Evolutionary conservation across 2,797 vertebrate genomes (phyloP), one percentile per base, ranked within the genome.

Genomic region (Ara ararauna): DNA sequence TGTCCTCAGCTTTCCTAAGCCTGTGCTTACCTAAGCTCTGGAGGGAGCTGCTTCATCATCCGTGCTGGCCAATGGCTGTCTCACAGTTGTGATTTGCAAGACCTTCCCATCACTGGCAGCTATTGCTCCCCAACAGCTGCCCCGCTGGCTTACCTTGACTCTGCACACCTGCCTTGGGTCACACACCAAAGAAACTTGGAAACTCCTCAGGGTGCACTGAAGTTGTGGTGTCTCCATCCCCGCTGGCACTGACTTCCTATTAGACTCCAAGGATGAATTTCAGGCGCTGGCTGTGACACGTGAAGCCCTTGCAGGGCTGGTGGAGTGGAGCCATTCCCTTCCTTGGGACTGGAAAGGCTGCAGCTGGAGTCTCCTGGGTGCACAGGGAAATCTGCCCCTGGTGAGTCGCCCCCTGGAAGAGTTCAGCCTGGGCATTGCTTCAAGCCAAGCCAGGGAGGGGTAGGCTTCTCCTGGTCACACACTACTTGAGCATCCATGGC

Each of bases 391-490:
- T 26, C 26, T 45, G 77, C 47, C n/a, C 40, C 53, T 61, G 16
- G 6, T 14, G 42, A 32, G 40, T 36, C 21, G 36, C 6, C 17
- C 3, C 10, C 50, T 17, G 66, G 72, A 26, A 53, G 10, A 10
- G 18, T 32, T 53, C 36, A 72, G 10, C 45, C 22, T 10, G 7
- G 29, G 26, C 62, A 32, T 13, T 5, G 1, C n/a, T 75, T 50
- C 12, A 40, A n/a, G 30, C 18, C 24, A 47, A 47, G 47, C 3
- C 0, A 3, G 60, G 40, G 36, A 47, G 36, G 11, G 20, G 34
- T 5, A 76, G 47, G 29, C 2, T 70, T 30, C 17, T 81, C 34
- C 27, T 58, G 11, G 10, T n/a, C 71, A 9, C 0, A 0, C 3
- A 19, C 44, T 61, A 6, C 38, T 32, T 22, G 32, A 79, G n/a